Conservation (phyloP, 2,888 invertebrate genomes). For the Cyclophora albipunctata region DNA sequence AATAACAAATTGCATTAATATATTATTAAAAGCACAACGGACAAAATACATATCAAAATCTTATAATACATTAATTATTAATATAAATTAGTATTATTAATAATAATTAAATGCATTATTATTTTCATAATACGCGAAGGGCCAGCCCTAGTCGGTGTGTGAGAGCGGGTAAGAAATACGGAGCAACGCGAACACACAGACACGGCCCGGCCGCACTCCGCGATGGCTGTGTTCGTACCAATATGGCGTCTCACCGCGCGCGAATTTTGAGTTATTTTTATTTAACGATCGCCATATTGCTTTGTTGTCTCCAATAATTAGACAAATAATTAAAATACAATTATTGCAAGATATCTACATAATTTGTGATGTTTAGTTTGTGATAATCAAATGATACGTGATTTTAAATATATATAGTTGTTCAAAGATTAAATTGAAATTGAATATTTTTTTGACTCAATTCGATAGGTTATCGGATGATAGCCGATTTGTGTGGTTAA, state of each 20-base stretch:
- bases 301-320: conserved; percentile 41
- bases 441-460: conserved; percentile 3
- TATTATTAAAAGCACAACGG: too few relatives aligned
- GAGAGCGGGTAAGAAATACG: conserved; percentile 63
- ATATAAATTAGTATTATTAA: not conserved
- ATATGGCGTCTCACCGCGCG: conserved; percentile 34
- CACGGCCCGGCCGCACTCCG: conserved; percentile 47
- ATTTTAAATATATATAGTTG: conserved; percentile 1
- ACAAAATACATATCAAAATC: too few relatives aligned
- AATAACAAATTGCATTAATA: too few relatives aligned
- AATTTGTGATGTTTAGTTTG: conserved; percentile 1
- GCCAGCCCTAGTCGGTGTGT: conserved; percentile 53
- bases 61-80: too few relatives aligned
- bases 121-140: conserved; percentile 12
- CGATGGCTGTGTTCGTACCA: conserved; percentile 46
- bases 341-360: conserved; percentile 7
- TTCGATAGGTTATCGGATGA: not conserved
- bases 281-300: conserved; percentile 65
- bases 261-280: conserved; percentile 59
- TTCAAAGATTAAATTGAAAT: conserved; percentile 3
- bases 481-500: not conserved
- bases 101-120: conserved; percentile 2
- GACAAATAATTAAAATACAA: conserved; percentile 29
- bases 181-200: conserved; percentile 50
- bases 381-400: not conserved